Percentiles rank a stretch among this genome's conserved stretches.
These are phyloP conservation scores for Tortricodes alternella DNA, from an alignment of 2,888 invertebrate species.

Conservation along the genomic window DNA sequence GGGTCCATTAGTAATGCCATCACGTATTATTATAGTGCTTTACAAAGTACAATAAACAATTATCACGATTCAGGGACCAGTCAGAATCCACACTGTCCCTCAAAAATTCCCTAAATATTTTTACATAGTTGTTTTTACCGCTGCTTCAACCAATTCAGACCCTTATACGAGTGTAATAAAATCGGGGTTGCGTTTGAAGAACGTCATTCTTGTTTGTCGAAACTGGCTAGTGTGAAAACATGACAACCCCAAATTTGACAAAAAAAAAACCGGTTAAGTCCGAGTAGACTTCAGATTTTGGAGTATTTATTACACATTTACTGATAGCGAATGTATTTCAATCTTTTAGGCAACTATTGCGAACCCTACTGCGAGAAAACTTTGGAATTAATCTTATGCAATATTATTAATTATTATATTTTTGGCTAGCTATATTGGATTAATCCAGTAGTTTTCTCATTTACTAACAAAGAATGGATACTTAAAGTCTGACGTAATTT, in stretches of 20 bases:
- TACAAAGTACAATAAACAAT: conserved; percentile 45
- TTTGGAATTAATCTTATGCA: too few relatives aligned
- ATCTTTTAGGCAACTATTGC: too few relatives aligned
- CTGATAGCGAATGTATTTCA: too few relatives aligned
- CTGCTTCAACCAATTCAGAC: background rate
- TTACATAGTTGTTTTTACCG: background rate
- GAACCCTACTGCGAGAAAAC: too few relatives aligned
- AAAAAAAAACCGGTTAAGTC: conserved; percentile 19
- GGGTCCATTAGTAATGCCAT: conserved; percentile 34
- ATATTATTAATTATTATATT: too few relatives aligned
- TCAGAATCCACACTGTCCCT: conserved; percentile 30
- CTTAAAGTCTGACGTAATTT: too few relatives aligned
- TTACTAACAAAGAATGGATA: too few relatives aligned
- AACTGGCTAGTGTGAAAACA: conserved; percentile 28
- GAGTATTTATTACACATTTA: conserved; percentile 1
- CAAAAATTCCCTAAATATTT: conserved; percentile 34
- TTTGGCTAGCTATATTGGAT: too few relatives aligned
- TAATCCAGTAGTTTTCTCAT: too few relatives aligned
- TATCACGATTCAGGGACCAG: conserved; percentile 42
- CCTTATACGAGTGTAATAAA: background rate
- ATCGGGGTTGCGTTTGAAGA: background rate
- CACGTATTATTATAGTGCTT: conserved; percentile 36
- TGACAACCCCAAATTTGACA: conserved; percentile 29
- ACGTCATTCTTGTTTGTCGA: background rate
- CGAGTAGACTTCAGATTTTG: background rate